These are phyloP conservation scores for Brachyptera risi DNA, from an alignment of 2,888 invertebrate species.

Conservation along the genomic window DNA sequence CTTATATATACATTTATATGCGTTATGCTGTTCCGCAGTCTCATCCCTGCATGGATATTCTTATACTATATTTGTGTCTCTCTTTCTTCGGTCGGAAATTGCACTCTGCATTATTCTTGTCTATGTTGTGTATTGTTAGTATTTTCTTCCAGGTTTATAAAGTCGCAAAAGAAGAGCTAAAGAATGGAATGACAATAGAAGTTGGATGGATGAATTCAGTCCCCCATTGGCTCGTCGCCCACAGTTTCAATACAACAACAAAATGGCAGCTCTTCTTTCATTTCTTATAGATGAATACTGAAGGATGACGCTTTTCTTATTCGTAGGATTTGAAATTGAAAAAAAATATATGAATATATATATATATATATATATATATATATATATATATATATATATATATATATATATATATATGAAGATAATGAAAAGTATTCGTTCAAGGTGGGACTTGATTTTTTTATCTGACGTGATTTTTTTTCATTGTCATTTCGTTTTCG, in stretches of 20 bases:
- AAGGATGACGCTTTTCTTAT: conserved; percentile 24
- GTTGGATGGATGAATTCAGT: conserved; percentile 8
- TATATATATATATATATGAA: too few relatives aligned
- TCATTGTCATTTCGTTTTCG: conserved; percentile 17
- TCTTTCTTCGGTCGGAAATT: conserved; percentile 8
- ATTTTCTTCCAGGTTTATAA: conserved; percentile 16
- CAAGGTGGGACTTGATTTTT: conserved; percentile 21
- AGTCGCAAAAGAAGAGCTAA: conserved; percentile 20
- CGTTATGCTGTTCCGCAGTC: too few relatives aligned
- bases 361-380: too few relatives aligned
- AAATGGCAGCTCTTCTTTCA: conserved; percentile 28
- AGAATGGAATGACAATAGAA: conserved; percentile 15
- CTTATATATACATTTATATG: too few relatives aligned
- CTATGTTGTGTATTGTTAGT: conserved; percentile 6
- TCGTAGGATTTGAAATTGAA: conserved; percentile 17
- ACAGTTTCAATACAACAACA: conserved; percentile 26
- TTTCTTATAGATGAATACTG: conserved; percentile 12
- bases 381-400: too few relatives aligned
- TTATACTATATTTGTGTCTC: too few relatives aligned
- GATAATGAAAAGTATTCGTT: conserved; percentile 11
- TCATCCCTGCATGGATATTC: too few relatives aligned
- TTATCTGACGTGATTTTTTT: conserved; percentile 6
- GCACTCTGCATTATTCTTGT: conserved; percentile 1
- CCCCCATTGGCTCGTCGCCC: conserved; percentile 20
- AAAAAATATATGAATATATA: too few relatives aligned